phyloP scores from a whole-genome alignment of 2,797 vertebrate species.

The Centropyge bicolor region DNA sequence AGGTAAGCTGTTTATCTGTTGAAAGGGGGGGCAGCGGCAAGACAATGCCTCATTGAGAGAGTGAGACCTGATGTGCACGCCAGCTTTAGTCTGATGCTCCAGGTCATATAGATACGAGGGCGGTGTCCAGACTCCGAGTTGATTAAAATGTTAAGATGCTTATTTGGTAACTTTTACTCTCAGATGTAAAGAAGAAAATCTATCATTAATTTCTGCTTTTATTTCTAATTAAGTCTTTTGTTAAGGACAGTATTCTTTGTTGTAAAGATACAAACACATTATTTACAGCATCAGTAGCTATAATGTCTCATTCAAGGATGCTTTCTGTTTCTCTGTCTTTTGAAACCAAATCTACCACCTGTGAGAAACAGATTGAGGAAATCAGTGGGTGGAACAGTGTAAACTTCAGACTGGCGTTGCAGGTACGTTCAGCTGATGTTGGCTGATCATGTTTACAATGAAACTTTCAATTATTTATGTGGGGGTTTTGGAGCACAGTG shows the following conservation, averaged over 20 bases:
- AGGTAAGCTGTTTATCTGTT: slow-evolving; percentile 76
- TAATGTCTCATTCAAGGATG: not conserved
- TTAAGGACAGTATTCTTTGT: not conserved
- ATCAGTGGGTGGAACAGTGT: not conserved
- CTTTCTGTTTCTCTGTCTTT: too few relatives aligned
- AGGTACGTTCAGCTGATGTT: not conserved
- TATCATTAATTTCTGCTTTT: not conserved
- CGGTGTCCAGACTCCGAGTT: not conserved
- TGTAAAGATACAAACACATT: not conserved
- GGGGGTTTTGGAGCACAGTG: not conserved
- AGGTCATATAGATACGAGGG: not conserved
- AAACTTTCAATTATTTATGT: not conserved
- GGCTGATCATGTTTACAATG: not conserved
- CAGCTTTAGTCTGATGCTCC: slow-evolving; percentile 1
- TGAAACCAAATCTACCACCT: not conserved
- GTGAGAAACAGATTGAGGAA: slow-evolving; percentile 1
- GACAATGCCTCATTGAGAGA: slow-evolving; percentile 37
- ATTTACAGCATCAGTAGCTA: too few relatives aligned
- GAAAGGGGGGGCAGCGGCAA: slow-evolving; percentile 8
- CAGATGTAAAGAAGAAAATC: not conserved
- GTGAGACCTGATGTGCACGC: not conserved
- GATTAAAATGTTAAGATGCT: not conserved
- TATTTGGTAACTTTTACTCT: not conserved
- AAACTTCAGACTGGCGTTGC: not conserved
- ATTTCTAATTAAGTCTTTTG: not conserved